Evolutionary conservation across 2,888 invertebrate species (phyloP).

Genomic region (Caenorhabditis imperialis): DNA sequence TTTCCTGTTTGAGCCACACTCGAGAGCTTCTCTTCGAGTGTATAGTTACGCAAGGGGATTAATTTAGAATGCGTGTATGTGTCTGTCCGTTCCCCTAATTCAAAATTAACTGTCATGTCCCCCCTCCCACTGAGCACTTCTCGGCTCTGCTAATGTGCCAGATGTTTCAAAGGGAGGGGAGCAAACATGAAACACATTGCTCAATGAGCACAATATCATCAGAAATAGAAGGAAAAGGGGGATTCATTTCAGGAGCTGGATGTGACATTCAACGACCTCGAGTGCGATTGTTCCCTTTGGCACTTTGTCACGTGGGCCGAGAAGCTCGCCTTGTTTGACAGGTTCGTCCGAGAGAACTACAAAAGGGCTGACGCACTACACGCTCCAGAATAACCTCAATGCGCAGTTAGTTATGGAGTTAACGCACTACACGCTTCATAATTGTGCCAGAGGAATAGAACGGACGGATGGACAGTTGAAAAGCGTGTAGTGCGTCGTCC

Average conservation of each 20-base stretch:
- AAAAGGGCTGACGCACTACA: no score
- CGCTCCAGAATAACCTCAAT: no score
- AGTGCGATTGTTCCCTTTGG: conserved; percentile 73
- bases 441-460: no score
- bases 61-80: conserved; percentile 20
- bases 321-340: conserved; percentile 40
- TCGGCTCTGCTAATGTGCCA: neutral
- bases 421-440: no score
- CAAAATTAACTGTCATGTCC: conserved; percentile 50
- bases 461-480: no score
- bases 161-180: no score
- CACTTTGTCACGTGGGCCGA: conserved; percentile 63
- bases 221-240: neutral
- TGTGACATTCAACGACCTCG: conserved; percentile 71
- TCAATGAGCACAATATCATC: no score
- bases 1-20: neutral
- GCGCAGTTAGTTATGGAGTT: no score
- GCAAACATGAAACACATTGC: no score
- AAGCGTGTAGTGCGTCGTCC: no score
- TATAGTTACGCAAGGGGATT: conserved; percentile 23
- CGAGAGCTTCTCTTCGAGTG: neutral
- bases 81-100: neutral
- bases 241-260: conserved; percentile 69
- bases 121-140: conserved; percentile 1
- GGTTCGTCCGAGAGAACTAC: no score